A percentile compares a stretch with the other conserved stretches of the same genome.
Conservation (phyloP, 2,113 vertebrate genomes). For the Brachyhypopomus occidentalis region DNA sequence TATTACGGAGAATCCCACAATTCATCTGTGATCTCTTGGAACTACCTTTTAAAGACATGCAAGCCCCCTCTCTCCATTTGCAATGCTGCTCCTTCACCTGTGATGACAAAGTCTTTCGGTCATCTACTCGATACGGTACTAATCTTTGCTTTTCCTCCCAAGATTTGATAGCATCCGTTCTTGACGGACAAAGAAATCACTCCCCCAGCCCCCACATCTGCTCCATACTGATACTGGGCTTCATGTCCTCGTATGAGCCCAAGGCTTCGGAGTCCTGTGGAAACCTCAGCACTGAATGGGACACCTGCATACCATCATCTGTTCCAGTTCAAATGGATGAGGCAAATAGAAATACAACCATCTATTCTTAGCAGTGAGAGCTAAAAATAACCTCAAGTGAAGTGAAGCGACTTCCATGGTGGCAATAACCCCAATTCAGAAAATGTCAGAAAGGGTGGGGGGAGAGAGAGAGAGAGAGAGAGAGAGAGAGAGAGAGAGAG, state of each 20-base stretch:
- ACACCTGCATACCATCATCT: constrained; percentile 13
- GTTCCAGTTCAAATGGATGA: neutral
- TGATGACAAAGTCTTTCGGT: too few species aligned
- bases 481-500: neutral
- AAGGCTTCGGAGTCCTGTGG: neutral
- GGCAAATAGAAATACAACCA: constrained; percentile 21
- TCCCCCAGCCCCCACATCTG: neutral
- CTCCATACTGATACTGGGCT: neutral
- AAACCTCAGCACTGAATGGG: neutral
- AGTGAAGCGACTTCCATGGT: constrained; percentile 19
- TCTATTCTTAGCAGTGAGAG: constrained; percentile 27
- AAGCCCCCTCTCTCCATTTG: neutral
- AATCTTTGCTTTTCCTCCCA: too few species aligned
- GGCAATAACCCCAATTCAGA: constrained; percentile 37
- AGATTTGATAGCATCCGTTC: too few species aligned
- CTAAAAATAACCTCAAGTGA: constrained; percentile 35
- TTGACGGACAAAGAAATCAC: neutral
- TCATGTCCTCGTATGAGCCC: neutral
- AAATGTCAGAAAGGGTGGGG: neutral
- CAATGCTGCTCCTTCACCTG: neutral
- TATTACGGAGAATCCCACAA: neutral
- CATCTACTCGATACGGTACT: too few species aligned
- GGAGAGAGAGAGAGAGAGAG: neutral
- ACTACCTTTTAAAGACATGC: neutral
- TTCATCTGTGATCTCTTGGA: constrained; percentile 1